These are phyloP conservation scores for Polyploca ridens DNA, from an alignment of 2,888 invertebrate genomes.

Conservation along the genomic window DNA sequence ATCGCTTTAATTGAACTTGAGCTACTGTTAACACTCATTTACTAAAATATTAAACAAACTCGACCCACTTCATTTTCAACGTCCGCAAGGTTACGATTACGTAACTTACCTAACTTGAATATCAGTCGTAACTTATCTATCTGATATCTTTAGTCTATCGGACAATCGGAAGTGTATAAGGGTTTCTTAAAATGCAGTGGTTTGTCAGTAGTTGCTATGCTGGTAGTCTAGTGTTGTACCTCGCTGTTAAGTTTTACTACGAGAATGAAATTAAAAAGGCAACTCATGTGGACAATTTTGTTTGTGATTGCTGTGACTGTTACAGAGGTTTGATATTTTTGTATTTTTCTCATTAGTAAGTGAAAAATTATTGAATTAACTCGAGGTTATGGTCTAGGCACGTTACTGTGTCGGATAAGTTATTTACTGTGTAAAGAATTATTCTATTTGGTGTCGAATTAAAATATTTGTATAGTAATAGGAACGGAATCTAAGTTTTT, in stretches of 20 bases:
- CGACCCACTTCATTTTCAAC: conserved; percentile 20
- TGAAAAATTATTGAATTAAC: too few relatives aligned
- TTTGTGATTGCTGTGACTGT: conserved; percentile 42
- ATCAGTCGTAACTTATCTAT: conserved; percentile 54
- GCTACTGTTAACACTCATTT: background rate
- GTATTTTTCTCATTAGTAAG: conserved; percentile 11
- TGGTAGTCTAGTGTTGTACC: conserved; percentile 61
- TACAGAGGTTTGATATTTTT: conserved; percentile 59
- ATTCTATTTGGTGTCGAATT: too few relatives aligned
- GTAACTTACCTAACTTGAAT: conserved; percentile 30
- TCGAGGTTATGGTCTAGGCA: background rate
- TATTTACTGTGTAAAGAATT: background rate
- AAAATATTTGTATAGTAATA: too few relatives aligned
- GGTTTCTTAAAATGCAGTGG: conserved; percentile 58
- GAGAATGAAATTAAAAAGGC: conserved; percentile 68
- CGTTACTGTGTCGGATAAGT: background rate
- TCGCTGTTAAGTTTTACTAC: conserved; percentile 62
- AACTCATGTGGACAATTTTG: conserved; percentile 43
- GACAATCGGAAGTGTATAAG: conserved; percentile 16
- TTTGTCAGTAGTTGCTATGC: conserved; percentile 63
- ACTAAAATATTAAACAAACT: conserved; percentile 7
- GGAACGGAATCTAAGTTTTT: too few relatives aligned
- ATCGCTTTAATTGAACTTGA: background rate
- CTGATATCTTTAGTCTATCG: conserved; percentile 32
- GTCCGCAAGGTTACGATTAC: conserved; percentile 35